Conservation (phyloP, 2,113 vertebrate genomes). For the Helogale parvula region DNA sequence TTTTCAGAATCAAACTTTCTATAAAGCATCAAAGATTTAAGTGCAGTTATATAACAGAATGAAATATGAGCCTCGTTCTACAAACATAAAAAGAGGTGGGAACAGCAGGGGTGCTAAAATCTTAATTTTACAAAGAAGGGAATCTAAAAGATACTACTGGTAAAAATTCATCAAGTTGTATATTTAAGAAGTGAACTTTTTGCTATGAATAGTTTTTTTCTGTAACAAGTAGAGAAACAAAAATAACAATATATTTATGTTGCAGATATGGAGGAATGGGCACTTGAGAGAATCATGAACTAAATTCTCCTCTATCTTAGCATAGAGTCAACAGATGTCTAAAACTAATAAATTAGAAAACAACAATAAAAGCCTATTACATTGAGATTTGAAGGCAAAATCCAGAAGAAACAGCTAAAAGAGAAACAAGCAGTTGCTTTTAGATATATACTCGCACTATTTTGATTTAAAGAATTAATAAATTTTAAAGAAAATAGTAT, state of each 20-base stretch:
- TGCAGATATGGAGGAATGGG: not conserved
- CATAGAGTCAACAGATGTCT: not conserved
- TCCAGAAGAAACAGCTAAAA: not conserved
- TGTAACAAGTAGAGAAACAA: not conserved
- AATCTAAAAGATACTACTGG: not conserved
- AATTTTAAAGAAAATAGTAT: not conserved
- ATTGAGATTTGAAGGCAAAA: not conserved
- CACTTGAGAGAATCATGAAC: not conserved
- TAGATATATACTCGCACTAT: not conserved
- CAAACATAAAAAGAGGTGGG: not conserved
- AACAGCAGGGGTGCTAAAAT: not conserved
- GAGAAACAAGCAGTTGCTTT: not conserved
- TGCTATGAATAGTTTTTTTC: not conserved
- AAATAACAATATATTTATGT: not conserved
- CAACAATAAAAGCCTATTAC: not conserved
- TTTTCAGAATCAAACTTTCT: not conserved
- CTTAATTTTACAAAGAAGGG: not conserved
- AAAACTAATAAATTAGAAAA: slow-evolving; percentile 5
- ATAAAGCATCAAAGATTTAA: not conserved
- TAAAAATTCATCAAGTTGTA: not conserved
- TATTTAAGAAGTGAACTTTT: not conserved
- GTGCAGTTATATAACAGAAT: not conserved
- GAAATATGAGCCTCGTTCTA: not conserved
- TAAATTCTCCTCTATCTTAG: not conserved
- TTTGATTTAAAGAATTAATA: not conserved